Evolutionary conservation across 2,888 invertebrate genomes (phyloP), one percentile per base, ranked within the genome.

Genomic region (Caenorhabditis sp.): DNA sequence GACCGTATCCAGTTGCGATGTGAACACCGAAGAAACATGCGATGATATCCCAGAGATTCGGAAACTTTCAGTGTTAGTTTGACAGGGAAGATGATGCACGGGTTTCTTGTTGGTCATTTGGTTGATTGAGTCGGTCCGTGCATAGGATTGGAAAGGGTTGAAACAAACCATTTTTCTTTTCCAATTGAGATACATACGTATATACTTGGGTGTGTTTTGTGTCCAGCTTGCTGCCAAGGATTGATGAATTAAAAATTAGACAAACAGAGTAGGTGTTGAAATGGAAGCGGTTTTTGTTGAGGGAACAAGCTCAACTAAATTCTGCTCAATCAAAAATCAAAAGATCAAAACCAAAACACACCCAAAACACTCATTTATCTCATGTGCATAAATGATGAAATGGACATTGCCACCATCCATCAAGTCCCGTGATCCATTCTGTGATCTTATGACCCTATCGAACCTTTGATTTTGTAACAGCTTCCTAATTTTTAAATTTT

Each of bases 1-100:
- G 35, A 81, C 76, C 5, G 81, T 71, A 62, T 81, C 81, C 22
- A 81, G 76, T 37, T 70, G 81, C 28, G 81, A 76, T 55, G 70
- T 81, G 35, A 74, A 71, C 40, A 28, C 65, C 5, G 81, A 81
- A 3, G 47, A 64, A 26, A 28, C 26, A 3, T 20, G 20, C 20
- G 76, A 76, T 40, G 67, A 67, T 15, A 24, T 74, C 32, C 60
- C 64, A 15, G 64, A 74, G 28, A 74, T 69, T 13, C 56, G 65
- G 5, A 80, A 74, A 55, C 64, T 67, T 6, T 80, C 80, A 61
- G 61, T 76, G 80, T 80, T 20, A 55, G 80, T 55, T 44, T n/a
- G n/a, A n/a, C n/a, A n/a, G n/a, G n/a, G n/a, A n/a, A n/a, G n/a
- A n/a, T n/a, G n/a, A n/a, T n/a, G n/a, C n/a, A n/a, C n/a, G n/a